Percentiles rank a stretch among this genome's conserved stretches.
Conservation (phyloP, 30 jellyfish, hydroid and myxozoan genomes). For the Cassiopea andromeda region DNA sequence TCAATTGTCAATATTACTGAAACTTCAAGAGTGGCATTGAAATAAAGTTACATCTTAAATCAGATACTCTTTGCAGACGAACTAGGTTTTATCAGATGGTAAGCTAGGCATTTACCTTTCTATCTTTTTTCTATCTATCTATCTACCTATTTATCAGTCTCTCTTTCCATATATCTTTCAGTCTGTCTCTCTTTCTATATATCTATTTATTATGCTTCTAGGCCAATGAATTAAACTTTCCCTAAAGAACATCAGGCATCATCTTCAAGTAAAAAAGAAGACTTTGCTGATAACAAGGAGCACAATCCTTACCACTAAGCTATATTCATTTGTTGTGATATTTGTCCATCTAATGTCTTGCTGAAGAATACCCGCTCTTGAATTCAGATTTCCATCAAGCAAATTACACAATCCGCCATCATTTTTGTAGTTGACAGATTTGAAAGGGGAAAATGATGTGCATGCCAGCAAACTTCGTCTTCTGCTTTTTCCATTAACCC, state of each 20-base stretch:
- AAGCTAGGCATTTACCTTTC: too few relatives aligned
- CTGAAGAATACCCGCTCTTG: constrained; percentile 2
- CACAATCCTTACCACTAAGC: constrained; percentile 5
- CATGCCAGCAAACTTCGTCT: constrained; percentile 33
- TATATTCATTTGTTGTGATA: constrained; percentile 36
- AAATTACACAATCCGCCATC: constrained; percentile 40
- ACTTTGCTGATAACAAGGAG: too few relatives aligned
- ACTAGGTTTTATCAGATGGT: too few relatives aligned
- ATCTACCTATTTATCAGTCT: too few relatives aligned
- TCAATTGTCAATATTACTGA: not conserved
- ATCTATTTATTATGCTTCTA: too few relatives aligned
- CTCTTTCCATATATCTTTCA: too few relatives aligned
- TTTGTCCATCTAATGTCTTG: constrained; percentile 29
- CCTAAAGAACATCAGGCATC: not conserved
- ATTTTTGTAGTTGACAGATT: constrained; percentile 19
- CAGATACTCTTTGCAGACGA: too few relatives aligned
- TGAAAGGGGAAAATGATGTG: constrained; percentile 3
- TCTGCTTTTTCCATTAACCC: not conserved
- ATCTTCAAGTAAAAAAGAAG: not conserved
- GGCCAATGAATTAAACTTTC: not conserved
- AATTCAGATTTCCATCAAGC: constrained; percentile 21
- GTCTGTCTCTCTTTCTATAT: too few relatives aligned
- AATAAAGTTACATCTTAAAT: too few relatives aligned
- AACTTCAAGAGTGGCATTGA: too few relatives aligned
- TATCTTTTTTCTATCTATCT: too few relatives aligned